Evolutionary conservation across 2,113 vertebrate genomes (phyloP).

Genomic region (Candoia aspera): DNA sequence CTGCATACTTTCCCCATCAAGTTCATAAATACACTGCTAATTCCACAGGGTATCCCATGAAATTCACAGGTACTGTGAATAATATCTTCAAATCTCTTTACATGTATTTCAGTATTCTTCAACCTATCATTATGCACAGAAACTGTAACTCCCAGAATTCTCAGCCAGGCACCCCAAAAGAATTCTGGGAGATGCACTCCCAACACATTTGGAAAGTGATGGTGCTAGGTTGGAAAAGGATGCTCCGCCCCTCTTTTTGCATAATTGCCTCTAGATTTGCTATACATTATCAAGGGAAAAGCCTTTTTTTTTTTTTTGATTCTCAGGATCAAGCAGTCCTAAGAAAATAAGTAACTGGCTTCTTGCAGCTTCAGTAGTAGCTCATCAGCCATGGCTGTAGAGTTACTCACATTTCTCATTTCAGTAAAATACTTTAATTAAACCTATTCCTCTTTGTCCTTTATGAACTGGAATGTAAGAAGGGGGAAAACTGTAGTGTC

Average conservation of each 20-base stretch:
- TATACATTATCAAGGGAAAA: not conserved
- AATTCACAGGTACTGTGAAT: not conserved
- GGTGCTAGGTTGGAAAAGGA: not conserved
- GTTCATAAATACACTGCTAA: not conserved
- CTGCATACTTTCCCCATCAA: not conserved
- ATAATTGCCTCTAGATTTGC: no score
- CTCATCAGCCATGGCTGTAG: not conserved
- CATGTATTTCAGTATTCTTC: not conserved
- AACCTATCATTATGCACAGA: not conserved
- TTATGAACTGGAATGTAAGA: not conserved
- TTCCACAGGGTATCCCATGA: not conserved
- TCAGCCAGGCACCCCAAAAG: not conserved
- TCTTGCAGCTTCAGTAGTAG: not conserved
- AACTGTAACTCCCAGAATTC: not conserved
- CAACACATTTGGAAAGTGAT: not conserved
- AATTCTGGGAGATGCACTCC: not conserved
- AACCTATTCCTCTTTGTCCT: not conserved
- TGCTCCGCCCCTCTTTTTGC: no score
- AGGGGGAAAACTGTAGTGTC: not conserved
- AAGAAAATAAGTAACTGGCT: not conserved
- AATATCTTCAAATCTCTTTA: not conserved
- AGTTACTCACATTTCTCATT: not conserved
- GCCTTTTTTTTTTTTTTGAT: not conserved
- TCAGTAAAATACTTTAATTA: not conserved
- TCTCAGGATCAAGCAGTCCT: not conserved